phyloP scores from a whole-genome alignment of 2,113 vertebrate genomes.

The Colossoma macropomum region DNA sequence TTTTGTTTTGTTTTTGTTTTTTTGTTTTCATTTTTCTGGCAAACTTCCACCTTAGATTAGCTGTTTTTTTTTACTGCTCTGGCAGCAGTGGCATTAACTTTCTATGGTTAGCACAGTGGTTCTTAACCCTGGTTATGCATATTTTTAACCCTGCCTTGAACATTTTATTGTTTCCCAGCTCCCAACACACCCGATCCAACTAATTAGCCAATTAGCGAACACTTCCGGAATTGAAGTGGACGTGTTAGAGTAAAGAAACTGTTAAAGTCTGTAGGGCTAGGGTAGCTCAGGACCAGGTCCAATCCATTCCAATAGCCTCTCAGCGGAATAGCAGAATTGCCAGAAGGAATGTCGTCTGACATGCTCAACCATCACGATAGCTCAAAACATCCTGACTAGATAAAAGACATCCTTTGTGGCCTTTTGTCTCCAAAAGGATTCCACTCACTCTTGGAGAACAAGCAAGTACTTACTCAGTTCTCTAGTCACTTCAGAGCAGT shows the following conservation, averaged over 20 bases:
- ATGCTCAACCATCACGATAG: conserved; percentile 15
- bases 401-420: conserved; percentile 55
- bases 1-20: too few species aligned
- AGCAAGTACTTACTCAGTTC: conserved; percentile 41
- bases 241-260: not conserved
- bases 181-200: not conserved
- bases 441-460: conserved; percentile 43
- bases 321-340: not conserved
- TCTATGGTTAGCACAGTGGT: not conserved
- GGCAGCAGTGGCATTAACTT: not conserved
- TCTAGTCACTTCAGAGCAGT: conserved; percentile 43
- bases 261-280: too few species aligned
- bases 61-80: not conserved
- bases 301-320: not conserved
- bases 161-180: not conserved
- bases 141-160: not conserved
- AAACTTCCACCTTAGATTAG: conserved; percentile 11
- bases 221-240: not conserved
- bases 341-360: too few species aligned
- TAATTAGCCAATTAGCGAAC: not conserved
- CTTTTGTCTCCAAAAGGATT: conserved; percentile 50
- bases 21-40: too few species aligned
- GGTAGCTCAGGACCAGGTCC: too few species aligned
- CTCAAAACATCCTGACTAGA: conserved; percentile 59
- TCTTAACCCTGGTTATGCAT: not conserved